Evolutionary conservation across 2,113 vertebrate species (phyloP), one percentile per base, ranked within the genome.

Genomic region (Patagioenas fasciata): DNA sequence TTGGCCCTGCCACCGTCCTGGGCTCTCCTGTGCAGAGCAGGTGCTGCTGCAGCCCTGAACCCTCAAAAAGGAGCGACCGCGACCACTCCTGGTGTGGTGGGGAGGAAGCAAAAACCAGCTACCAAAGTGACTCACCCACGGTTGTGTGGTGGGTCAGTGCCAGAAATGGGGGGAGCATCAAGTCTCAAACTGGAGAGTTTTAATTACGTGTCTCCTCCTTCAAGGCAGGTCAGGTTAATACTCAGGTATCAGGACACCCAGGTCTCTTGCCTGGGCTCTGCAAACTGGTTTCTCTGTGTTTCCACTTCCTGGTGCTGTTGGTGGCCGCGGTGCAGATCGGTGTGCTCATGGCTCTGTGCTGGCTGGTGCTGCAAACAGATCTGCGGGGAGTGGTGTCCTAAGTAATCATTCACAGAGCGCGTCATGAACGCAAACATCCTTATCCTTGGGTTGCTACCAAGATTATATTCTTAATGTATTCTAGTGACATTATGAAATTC

Each of bases 211-310:
- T 32, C 36, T 71, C 40, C 47, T 74, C 47, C 9, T 89, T 79
- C 61, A 56, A 42, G 71, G 64, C 77, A 34, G 34, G 40, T 19
- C 36, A 42, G 57, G 44, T 15, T 44, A 20, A 15, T 21, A 23
- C 0, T 0, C 6, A 31, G 25, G 15, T n/a, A 10, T 38, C 10
- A 15, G 79, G 74, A 38, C 48, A 47, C 14, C 21, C 4, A 19
- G 24, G 32, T 42, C 18, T 36, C 47, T 51, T 61, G 40, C 20
- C 29, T 1, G 0, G 36, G 36, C 29, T 78, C 67, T 78, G 26
- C 71, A 48, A 64, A 53, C 56, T 53, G 75, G 19, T 69, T 58
- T 65, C 56, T 54, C 66, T 44, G 21, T 53, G 74, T 40, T 74
- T 80, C 56, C 11, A 20, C 20, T 82, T 50, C 25, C 18, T 60